Conservation (phyloP, 2,888 invertebrate genomes). For the Lycocerus yunnanus region DNA sequence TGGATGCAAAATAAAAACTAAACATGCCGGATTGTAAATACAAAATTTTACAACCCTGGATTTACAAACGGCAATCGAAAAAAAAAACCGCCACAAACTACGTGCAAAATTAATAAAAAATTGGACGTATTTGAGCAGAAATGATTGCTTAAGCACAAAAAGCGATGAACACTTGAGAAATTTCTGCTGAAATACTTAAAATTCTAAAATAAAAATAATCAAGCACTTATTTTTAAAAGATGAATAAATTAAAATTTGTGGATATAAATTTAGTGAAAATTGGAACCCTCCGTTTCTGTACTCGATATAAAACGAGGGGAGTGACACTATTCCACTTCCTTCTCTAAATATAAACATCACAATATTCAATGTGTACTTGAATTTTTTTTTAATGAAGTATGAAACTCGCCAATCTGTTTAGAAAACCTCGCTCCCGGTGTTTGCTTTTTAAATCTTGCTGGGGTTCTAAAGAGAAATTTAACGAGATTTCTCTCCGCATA, state of each 20-base stretch:
- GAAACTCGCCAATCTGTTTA: background rate
- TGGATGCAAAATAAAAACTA: conserved; percentile 25
- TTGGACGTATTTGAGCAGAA: conserved; percentile 29
- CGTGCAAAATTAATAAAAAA: conserved; percentile 31
- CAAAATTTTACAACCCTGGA: conserved; percentile 22
- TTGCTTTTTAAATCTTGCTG: background rate
- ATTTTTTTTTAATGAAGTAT: background rate
- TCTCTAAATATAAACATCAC: background rate
- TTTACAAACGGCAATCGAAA: conserved; percentile 20
- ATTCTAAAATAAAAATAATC: conserved; percentile 12
- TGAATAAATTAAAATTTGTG: conserved; percentile 8
- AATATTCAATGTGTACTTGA: background rate
- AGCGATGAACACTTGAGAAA: conserved; percentile 27
- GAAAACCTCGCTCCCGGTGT: background rate
- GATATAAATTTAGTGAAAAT: background rate
- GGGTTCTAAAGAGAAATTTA: background rate
- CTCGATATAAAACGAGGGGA: background rate
- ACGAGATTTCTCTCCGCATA: too few species aligned
- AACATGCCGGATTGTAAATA: conserved; percentile 8
- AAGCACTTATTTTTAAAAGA: conserved; percentile 4
- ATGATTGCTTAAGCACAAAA: conserved; percentile 31
- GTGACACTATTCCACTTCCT: background rate
- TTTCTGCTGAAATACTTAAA: conserved; percentile 20
- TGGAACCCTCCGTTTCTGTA: background rate
- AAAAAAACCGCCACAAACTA: conserved; percentile 17